Evolutionary conservation across 2,113 vertebrate genomes (phyloP).

Genomic region (Triplophysa tibetana): DNA sequence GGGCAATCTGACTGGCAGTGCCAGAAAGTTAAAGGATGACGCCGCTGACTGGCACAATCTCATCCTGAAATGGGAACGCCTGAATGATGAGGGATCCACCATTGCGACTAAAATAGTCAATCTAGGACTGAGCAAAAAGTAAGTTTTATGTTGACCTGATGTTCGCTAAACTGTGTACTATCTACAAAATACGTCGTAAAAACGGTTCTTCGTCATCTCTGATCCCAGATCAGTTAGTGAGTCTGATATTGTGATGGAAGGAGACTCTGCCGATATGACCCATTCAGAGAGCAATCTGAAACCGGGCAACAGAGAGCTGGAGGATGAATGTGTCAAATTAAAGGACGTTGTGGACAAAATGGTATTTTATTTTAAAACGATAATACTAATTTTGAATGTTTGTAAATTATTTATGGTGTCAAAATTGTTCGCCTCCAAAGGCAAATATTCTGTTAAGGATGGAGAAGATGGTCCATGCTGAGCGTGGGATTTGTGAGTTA

Average conservation of each 20-base stretch:
- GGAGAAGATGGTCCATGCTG: constrained; percentile 81
- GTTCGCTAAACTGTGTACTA: no score
- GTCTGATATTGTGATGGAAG: constrained; percentile 58
- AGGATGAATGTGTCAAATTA: constrained; percentile 76
- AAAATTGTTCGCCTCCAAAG: constrained; percentile 48
- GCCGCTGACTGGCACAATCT: constrained; percentile 96
- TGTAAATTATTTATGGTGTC: no score
- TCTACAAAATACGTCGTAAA: background rate
- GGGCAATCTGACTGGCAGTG: constrained; percentile 80
- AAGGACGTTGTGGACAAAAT: constrained; percentile 75
- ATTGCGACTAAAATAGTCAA: constrained; percentile 79
- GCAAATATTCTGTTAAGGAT: constrained; percentile 76
- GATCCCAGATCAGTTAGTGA: constrained; percentile 68
- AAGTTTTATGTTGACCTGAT: constrained; percentile 53
- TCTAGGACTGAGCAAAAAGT: constrained; percentile 75
- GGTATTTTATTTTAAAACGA: constrained; percentile 66
- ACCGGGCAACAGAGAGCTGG: constrained; percentile 71
- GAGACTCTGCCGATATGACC: constrained; percentile 40
- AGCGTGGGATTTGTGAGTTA: constrained; percentile 82
- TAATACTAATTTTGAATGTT: no score
- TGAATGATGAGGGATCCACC: constrained; percentile 80
- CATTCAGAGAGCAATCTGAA: constrained; percentile 34
- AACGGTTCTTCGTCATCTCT: background rate
- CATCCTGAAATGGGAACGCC: constrained; percentile 85
- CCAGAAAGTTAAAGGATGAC: constrained; percentile 90